These are phyloP conservation scores for Prosopocoilus inquinatus DNA, from an alignment of 2,888 invertebrate species.

Conservation along the genomic window DNA sequence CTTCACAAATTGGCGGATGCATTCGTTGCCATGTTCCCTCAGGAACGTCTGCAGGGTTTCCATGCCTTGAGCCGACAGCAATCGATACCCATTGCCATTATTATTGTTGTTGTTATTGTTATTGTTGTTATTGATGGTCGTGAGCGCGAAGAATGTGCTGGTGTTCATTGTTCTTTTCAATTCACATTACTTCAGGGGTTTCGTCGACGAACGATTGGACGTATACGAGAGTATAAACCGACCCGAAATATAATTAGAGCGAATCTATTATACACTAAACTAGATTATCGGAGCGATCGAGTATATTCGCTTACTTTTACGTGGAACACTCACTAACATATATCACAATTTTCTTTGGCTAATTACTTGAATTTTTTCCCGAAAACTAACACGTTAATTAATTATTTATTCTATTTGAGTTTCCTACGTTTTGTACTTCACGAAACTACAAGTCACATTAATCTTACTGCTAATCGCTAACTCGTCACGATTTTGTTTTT, in stretches of 20 bases:
- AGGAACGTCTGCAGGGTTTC: constrained; percentile 63
- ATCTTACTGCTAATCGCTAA: too few relatives aligned
- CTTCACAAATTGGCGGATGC: constrained; percentile 66
- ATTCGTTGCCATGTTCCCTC: constrained; percentile 64
- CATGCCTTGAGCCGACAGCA: constrained; percentile 60
- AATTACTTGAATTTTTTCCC: too few relatives aligned
- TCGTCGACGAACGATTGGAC: background rate
- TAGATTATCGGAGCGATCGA: too few relatives aligned
- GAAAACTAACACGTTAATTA: background rate
- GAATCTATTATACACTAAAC: too few relatives aligned
- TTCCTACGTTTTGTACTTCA: too few relatives aligned
- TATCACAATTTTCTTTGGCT: too few relatives aligned
- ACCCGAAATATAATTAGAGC: too few relatives aligned
- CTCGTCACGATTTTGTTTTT: too few relatives aligned
- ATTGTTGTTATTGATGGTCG: constrained; percentile 35
- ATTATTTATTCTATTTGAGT: background rate
- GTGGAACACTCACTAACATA: too few relatives aligned
- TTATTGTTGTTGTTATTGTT: constrained; percentile 36
- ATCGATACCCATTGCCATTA: constrained; percentile 55
- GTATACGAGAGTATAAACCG: background rate
- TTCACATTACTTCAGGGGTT: constrained; percentile 17
- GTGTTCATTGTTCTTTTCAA: constrained; percentile 9
- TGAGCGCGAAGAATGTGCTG: constrained; percentile 22
- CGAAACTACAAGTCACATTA: too few relatives aligned
- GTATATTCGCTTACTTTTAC: too few relatives aligned